phyloP scores from a whole-genome alignment of 2,113 vertebrate species.

The Leucopternis melanops region DNA sequence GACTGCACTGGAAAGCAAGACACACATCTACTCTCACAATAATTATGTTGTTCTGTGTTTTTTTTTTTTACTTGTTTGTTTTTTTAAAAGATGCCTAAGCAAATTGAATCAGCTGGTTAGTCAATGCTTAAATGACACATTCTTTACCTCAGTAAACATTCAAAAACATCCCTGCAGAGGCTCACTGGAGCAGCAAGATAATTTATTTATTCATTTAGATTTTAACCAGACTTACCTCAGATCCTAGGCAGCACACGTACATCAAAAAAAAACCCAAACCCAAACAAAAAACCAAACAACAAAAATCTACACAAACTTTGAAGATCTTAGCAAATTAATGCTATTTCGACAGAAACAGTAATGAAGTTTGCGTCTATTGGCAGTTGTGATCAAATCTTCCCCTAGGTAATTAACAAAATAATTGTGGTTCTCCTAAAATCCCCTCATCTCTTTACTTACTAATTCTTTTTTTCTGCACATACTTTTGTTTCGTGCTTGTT shows the following conservation, averaged over 20 bases:
- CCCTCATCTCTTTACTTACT: not conserved
- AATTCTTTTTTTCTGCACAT: not conserved
- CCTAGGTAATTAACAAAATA: not conserved
- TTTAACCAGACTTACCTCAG: not conserved
- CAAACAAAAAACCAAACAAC: not conserved
- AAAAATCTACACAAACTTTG: not conserved
- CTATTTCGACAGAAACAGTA: not conserved
- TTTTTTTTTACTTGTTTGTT: not conserved
- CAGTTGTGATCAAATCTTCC: not conserved
- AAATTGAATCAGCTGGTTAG: conserved; percentile 19
- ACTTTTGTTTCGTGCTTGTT: not conserved
- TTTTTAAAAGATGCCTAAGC: not conserved
- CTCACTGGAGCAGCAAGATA: not conserved
- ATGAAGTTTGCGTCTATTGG: not conserved
- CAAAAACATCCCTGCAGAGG: not conserved
- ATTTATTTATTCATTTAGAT: conserved; percentile 27
- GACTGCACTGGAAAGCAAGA: not conserved
- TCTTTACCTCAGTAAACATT: not conserved
- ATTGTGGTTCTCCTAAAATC: not conserved
- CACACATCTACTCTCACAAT: not conserved
- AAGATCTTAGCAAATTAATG: not conserved
- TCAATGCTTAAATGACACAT: not conserved
- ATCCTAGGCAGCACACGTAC: not conserved
- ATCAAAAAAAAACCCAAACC: not conserved
- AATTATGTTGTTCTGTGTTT: not conserved